Evolutionary conservation across 1,140 invertebrate species (phyloP), one percentile per base, ranked within the genome.

Genomic region (Anastrepha ludens): DNA sequence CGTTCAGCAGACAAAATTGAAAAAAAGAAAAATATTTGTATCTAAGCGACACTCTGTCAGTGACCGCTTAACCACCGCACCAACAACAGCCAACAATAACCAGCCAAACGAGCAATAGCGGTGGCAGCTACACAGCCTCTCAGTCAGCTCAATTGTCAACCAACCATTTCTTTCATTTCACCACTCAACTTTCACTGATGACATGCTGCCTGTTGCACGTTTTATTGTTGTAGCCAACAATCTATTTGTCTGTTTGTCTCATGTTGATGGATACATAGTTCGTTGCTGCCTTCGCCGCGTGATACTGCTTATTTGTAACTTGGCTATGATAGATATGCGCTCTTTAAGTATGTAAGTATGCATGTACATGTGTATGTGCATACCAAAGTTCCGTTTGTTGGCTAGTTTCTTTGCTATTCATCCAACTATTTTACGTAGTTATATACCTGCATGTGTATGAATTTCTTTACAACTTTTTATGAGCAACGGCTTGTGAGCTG

Each of bases 121-220:
- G 17, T 50, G 6, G 11, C 47, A 74, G 67, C 67, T 47, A 47
- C 41, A 74, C 39, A 74, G 67, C 74, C 47, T 55, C 47, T 4
- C 0, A 55, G 17, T 11, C 74, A 41, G 50, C 74, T 81, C 74
- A 29, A 29, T 55, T 81, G 74, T 81, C 74, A 81, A 81, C 74
- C 74, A 8, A 17, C 41, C 47, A 20, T 81, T 55, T 81, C 47
- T 81, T 55, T 55, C 9, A 81, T 81, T 81, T 81, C 74, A 55
- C 47, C 47, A 81, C 74, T 81, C 74, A 81, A 81, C 74, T 81
- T 81, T 81, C 74, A 81, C 74, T 81, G 74, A 81, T 81, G 74
- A 81, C 74, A 81, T 81, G 47, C 20, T 81, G 74, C 7, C 6
- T 20, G 47, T 29, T 81, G 47, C 74, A 81, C 2, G 74, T 81